Percentiles rank a stretch among this genome's conserved stretches.
Conservation (phyloP, 2,113 vertebrate genomes). For the Anas platyrhynchos region DNA sequence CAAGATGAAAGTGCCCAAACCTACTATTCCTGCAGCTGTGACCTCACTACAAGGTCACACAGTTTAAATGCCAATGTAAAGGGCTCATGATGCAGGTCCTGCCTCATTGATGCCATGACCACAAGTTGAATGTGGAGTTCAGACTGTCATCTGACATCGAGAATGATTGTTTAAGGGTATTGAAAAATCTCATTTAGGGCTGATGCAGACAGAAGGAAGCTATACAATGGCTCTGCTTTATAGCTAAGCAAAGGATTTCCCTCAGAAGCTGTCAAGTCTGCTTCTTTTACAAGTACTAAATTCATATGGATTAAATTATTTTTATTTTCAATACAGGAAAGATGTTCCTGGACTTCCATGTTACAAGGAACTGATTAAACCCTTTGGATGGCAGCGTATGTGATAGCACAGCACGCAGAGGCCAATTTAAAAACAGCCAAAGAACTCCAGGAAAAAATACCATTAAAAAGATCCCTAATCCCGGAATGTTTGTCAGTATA, state of each 20-base stretch:
- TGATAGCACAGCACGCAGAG: not conserved
- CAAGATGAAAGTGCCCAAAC: not conserved
- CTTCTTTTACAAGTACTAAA: not conserved
- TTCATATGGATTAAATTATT: not conserved
- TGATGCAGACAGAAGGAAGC: not conserved
- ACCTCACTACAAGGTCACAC: not conserved
- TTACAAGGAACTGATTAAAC: not conserved
- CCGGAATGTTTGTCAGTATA: not conserved
- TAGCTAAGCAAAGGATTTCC: not conserved
- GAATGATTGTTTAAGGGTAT: not conserved
- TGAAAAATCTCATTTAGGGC: not conserved
- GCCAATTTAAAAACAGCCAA: not conserved
- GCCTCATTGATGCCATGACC: not conserved
- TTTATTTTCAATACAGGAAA: not conserved
- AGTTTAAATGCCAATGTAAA: not conserved
- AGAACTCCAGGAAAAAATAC: not conserved
- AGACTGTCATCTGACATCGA: not conserved
- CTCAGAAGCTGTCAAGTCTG: not conserved
- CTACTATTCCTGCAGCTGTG: not conserved
- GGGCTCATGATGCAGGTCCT: not conserved
- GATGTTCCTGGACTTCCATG: not conserved
- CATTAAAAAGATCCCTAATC: not conserved
- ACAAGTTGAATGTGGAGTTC: not conserved
- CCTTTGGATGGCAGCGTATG: not conserved
- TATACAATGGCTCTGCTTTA: not conserved